Evolutionary conservation across 2,113 vertebrate genomes (phyloP), one percentile per base, ranked within the genome.

Genomic region (Petrocephalus zakoni): DNA sequence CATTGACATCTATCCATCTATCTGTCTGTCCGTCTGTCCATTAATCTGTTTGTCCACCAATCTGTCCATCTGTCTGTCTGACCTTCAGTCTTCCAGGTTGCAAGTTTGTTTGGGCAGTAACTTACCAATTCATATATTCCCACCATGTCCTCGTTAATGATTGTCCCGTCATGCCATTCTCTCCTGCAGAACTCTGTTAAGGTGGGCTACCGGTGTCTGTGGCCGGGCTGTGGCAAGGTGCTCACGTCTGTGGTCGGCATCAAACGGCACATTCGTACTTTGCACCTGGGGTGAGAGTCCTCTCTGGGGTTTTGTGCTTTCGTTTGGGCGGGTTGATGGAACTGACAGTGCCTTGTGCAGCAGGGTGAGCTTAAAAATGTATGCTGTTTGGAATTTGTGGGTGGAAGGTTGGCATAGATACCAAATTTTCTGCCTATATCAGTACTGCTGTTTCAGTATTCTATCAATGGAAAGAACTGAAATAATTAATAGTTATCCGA

Each of bases 241-340:
- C 95, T 99, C 91, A 97, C 96, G 1, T 96, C 98, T 0, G 95
- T 96, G 0, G 97, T 98, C 0, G 98, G 98, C 87, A 99, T 99
- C 90, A 98, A 98, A 87, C 95, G 97, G 0, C 98, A 99, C 0
- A 95, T 99, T 88, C 95, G 96, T 85, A 97, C 95, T 0, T 96
- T 96, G 13, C 98, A 99, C 91, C 94, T 99, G 8, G 96, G 97
- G 98, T 99, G 37, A 97, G 96, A 78, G 19, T 75, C 78, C 34
- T 15, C 17, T 11, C 86, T 46, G 19, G 15, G 4, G 5, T 87
- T 22, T 87, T n/a, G 6, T 7, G 6, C 37, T 47, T 58, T 42
- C 29, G 0, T 87, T 86, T 55, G 42, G 47, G 9, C 0, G n/a
- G 22, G 22, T 25, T 84, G 82, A 4, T 22, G 19, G 15, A 42